Percentiles rank a stretch among this genome's conserved stretches.
These are phyloP conservation scores for Eulithis testata DNA, from an alignment of 2,888 invertebrate genomes.

Conservation along the genomic window DNA sequence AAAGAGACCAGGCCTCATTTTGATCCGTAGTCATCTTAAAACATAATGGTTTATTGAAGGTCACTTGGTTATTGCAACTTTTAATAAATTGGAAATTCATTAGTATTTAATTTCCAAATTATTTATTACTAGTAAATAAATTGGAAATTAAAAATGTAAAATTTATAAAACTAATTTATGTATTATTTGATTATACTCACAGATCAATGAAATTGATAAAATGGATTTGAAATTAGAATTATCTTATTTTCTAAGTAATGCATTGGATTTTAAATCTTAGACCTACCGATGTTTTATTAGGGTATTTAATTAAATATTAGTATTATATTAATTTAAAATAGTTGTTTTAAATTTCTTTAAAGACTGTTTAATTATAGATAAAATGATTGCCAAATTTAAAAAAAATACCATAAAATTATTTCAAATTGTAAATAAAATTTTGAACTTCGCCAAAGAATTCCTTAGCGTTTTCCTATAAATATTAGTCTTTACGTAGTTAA, in stretches of 20 bases:
- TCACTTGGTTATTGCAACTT: no score
- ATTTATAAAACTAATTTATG: not conserved
- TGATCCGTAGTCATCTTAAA: no score
- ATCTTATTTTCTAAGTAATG: not conserved
- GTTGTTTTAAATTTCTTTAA: conserved; percentile 41
- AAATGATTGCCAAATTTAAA: conserved; percentile 39
- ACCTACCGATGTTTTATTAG: conserved; percentile 37
- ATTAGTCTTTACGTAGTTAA: conserved; percentile 48
- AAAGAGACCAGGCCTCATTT: no score
- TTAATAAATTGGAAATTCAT: no score
- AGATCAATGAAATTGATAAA: conserved; percentile 26
- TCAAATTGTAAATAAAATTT: conserved; percentile 64
- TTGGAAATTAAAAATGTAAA: no score
- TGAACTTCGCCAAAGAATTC: conserved; percentile 69
- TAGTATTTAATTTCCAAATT: no score
- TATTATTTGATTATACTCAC: not conserved
- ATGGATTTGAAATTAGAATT: conserved; percentile 46
- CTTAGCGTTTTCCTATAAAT: conserved; percentile 63
- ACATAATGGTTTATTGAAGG: no score
- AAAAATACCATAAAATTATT: conserved; percentile 37
- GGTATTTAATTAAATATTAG: conserved; percentile 12
- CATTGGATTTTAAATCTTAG: not conserved
- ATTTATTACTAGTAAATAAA: no score
- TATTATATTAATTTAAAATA: conserved; percentile 2
- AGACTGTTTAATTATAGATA: conserved; percentile 46